Percentiles rank a stretch among this genome's conserved stretches.
Evolutionary conservation across 2,113 vertebrate species (phyloP).

Genomic region (Atherinomorus stipes): DNA sequence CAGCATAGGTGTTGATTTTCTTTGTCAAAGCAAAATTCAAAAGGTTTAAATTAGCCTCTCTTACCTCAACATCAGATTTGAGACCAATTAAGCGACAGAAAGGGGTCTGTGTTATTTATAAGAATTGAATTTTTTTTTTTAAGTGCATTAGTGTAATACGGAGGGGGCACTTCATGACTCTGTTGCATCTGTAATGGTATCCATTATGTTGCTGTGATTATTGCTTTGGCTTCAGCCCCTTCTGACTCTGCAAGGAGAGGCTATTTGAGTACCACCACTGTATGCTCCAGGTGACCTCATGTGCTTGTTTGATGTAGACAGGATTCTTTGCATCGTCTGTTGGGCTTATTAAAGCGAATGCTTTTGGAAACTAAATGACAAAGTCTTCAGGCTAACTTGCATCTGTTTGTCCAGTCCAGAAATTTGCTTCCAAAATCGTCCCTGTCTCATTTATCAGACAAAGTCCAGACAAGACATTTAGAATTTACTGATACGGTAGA

Average conservation of each 20-base stretch:
- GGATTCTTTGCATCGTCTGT: background rate
- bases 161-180: slow-evolving; percentile 1
- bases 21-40: background rate
- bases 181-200: background rate
- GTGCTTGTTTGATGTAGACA: slow-evolving; percentile 13
- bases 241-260: slow-evolving; percentile 5
- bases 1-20: background rate
- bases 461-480: slow-evolving; percentile 15
- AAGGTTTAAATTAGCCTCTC: background rate
- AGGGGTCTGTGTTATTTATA: slow-evolving; percentile 6
- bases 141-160: background rate
- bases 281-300: slow-evolving; percentile 19
- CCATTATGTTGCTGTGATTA: slow-evolving; percentile 16
- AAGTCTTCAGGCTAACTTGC: slow-evolving; percentile 11
- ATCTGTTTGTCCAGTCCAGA: background rate
- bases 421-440: slow-evolving; percentile 24
- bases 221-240: slow-evolving; percentile 21
- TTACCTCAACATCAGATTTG: background rate
- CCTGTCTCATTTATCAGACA: slow-evolving; percentile 13
- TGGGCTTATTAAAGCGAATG: background rate
- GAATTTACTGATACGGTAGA: slow-evolving; percentile 35
- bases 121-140: slow-evolving; percentile 2
- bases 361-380: background rate
- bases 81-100: slow-evolving; percentile 9
- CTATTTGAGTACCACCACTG: slow-evolving; percentile 10